Percentiles rank a stretch among this genome's conserved stretches.
These are phyloP conservation scores for Seira sanloemensis DNA, from an alignment of 2,888 invertebrate genomes.

Conservation along the genomic window DNA sequence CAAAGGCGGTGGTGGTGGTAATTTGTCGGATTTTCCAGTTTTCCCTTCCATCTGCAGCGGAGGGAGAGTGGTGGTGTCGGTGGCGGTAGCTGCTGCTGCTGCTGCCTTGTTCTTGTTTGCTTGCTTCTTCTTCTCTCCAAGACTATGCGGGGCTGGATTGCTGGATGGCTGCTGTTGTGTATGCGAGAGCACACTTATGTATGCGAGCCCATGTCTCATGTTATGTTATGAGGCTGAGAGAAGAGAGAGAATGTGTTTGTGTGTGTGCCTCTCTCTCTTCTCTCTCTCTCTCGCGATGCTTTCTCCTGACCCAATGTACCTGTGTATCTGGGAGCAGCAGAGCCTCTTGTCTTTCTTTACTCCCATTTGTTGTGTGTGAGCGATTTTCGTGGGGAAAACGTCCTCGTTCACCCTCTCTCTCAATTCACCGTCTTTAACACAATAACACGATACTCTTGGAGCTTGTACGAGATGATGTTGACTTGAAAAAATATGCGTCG, in stretches of 20 bases:
- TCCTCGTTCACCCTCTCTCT: conserved; percentile 62
- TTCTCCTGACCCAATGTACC: conserved; percentile 19
- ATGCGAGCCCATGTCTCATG: too few relatives aligned
- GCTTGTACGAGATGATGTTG: conserved; percentile 2
- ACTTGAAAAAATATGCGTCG: conserved; percentile 3
- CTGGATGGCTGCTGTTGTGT: background rate
- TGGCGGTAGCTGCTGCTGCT: background rate
- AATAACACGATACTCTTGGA: conserved; percentile 55
- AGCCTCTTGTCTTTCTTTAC: conserved; percentile 52
- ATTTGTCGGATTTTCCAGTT: too few relatives aligned
- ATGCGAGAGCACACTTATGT: too few relatives aligned
- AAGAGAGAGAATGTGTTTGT: background rate
- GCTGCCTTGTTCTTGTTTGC: background rate
- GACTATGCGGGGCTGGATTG: background rate
- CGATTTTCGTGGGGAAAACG: conserved; percentile 25
- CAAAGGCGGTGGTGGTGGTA: too few relatives aligned
- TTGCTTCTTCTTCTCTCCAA: background rate
- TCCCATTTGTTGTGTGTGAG: conserved; percentile 61
- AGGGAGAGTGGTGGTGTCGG: too few relatives aligned
- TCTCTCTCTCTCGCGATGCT: conserved; percentile 11
- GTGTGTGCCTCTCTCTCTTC: conserved; percentile 26
- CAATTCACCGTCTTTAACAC: conserved; percentile 60
- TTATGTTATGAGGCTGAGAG: too few relatives aligned
- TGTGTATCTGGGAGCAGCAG: conserved; percentile 59
- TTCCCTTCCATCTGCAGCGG: too few relatives aligned